Evolutionary conservation across 1,140 invertebrate species (phyloP), one percentile per base, ranked within the genome.

Genomic region (Daktulosphaira vitifoliae): DNA sequence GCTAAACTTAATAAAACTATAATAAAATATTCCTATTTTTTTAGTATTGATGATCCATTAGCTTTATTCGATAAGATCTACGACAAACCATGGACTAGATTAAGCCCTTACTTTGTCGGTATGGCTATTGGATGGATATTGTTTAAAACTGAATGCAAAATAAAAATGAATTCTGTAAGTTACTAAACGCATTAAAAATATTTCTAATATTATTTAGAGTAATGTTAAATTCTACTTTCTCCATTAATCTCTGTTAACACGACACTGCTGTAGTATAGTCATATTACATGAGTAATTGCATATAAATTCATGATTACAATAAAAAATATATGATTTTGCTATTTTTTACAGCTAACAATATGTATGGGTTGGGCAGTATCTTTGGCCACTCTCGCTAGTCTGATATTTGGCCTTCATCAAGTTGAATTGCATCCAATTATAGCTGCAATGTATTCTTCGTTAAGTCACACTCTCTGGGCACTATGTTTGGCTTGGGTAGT

Each of bases 21-120:
- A 50, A 51, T 50, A 50, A 65, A 51, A 51, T 1, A 37, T 33
- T n/a, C 26, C 20, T 11, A 22, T 16, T 6, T 6, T 33, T 33
- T 5, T 65, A 87, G 83, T 70, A 79, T 81, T 1, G 87, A 90
- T 68, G 88, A 90, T 74, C 88, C 88, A 0, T 75, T 90, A 69
- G 87, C 88, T 0, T 77, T 89, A 9, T 90, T 90, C 73, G 88
- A 90, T 73, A 89, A 89, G 77, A 89, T 90, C 70, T 90, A 90
- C 71, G 88, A 90, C 74, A 90, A 90, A 75, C 88, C 88, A 9
- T 90, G 88, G 87, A 90, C 88, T 0, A 75, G 88, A 46, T 73
- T 90, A 9, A 87, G 88, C 0, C 88, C 88, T 0, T 90, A 90
- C 71, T 74, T 90, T 1, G 82, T 90, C 16, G 88, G 88, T 69